Evolutionary conservation across 2,113 vertebrate species (phyloP).

Genomic region (Microcebus jonahi): DNA sequence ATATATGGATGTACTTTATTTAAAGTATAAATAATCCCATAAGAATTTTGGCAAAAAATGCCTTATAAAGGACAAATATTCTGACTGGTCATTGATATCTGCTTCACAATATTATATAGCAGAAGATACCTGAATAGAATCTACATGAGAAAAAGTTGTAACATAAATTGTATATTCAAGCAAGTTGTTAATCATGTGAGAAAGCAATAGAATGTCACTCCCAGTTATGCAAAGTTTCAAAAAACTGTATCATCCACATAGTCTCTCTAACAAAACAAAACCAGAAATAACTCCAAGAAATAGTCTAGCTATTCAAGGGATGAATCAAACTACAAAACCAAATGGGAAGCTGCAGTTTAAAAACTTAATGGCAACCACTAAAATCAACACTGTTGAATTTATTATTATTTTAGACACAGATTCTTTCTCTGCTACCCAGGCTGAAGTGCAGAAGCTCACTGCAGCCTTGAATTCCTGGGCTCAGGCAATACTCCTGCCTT

Average conservation of each 20-base stretch:
- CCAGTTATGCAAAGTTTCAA: neutral
- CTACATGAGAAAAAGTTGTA: neutral
- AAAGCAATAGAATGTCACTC: neutral
- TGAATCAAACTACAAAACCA: neutral
- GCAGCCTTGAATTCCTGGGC: no score
- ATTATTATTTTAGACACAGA: neutral
- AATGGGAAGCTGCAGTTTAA: neutral
- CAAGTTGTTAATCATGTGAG: neutral
- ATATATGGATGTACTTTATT: neutral
- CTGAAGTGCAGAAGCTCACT: no score
- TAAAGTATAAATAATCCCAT: neutral
- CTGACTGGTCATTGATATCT: neutral
- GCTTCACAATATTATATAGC: neutral
- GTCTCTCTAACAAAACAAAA: neutral
- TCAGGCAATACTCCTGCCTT: no score
- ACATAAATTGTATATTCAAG: neutral
- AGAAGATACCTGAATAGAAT: neutral
- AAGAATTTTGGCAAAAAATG: neutral
- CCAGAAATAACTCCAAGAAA: neutral
- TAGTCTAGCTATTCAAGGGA: neutral
- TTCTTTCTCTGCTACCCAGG: no score
- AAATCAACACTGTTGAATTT: neutral
- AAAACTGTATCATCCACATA: neutral
- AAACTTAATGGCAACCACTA: neutral
- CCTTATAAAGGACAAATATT: neutral